phyloP scores from a whole-genome alignment of 2,113 vertebrate species.

The Melanerpes aurifrons region DNA sequence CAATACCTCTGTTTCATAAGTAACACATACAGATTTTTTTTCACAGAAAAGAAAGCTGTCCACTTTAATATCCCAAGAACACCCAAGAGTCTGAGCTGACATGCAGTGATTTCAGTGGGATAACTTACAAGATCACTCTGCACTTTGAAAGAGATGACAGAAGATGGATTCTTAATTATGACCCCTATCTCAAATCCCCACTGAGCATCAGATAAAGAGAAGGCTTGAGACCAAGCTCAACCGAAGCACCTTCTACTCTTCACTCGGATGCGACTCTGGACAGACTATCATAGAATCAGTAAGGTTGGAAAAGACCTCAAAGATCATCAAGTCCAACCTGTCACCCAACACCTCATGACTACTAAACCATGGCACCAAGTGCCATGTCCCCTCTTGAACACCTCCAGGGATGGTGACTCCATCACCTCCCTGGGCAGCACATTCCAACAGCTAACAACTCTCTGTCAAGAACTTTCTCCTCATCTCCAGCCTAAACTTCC shows the following conservation, averaged over 20 bases:
- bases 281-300: neutral
- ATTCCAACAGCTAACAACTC: too few relatives aligned
- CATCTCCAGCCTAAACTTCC: too few relatives aligned
- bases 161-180: neutral
- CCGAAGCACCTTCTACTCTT: neutral
- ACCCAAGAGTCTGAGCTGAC: neutral
- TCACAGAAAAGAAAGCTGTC: neutral
- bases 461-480: too few relatives aligned
- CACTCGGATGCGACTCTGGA: neutral
- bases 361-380: too few relatives aligned
- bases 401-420: too few relatives aligned
- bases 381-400: too few relatives aligned
- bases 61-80: neutral
- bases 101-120: neutral
- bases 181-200: neutral
- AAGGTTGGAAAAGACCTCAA: too few relatives aligned
- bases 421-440: too few relatives aligned
- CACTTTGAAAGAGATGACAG: neutral
- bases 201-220: neutral
- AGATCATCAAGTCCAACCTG: too few relatives aligned
- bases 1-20: neutral
- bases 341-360: too few relatives aligned
- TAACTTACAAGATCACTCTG: neutral
- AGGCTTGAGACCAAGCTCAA: neutral
- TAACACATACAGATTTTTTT: neutral